Evolutionary conservation across 2,797 vertebrate species (phyloP), one percentile per base, ranked within the genome.

Genomic region (Gobionotothen gibberifrons): DNA sequence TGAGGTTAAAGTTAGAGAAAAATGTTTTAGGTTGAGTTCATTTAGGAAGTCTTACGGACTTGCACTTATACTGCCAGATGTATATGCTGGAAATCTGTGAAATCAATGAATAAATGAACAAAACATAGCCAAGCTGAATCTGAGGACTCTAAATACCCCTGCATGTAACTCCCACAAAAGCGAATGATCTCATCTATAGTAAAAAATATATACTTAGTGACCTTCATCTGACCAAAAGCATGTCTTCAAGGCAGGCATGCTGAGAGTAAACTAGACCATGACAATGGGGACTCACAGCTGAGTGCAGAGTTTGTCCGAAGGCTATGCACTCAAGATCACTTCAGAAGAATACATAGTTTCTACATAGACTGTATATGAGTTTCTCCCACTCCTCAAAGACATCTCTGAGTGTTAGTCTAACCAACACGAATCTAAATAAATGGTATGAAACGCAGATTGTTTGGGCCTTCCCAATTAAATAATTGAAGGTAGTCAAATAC

Each of bases 251-350:
- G 61, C 44, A 44, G n/a, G 60, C 58, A 22, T 68, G 49, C 69
- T 82, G 57, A 80, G 70, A 16, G 56, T 77, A 69, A 85, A 85
- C 11, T 43, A 48, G 62, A 70, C 55, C 19, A 43, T 77, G 57
- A 89, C 58, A 85, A 90, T 79, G 68, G 61, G 7, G 29, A 63
- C 14, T 51, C 15, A 56, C 39, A 67, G 64, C 55, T 62, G 47
- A 77, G 61, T 10, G 14, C 39, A 62, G 29, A 48, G 43, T 56
- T 63, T 78, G 72, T 63, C 79, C 69, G 66, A 63, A 82, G 83
- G 85, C 81, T 51, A 61, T 84, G 87, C 61, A 81, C 85, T 62
- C 10, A 42, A 14, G 63, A 70, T 76, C 71, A 72, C 59, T 69
- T 75, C 67, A 64, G 43, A 74, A 59, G 57, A 67, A 78, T n/a